phyloP scores from a whole-genome alignment of 2,888 invertebrate species.

The Folsomia candida region DNA sequence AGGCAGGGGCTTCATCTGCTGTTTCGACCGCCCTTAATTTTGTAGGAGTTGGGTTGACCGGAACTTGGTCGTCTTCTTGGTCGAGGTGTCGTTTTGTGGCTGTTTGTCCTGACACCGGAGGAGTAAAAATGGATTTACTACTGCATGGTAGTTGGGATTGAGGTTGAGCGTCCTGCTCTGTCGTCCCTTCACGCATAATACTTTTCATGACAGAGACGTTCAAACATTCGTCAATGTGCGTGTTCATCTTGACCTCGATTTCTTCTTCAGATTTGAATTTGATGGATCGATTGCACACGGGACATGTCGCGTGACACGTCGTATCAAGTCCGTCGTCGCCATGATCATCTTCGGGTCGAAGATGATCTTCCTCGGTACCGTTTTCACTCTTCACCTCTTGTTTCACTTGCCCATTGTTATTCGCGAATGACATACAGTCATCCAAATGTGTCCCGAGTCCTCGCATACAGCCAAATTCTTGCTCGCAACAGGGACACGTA shows the following conservation, averaged over 20 bases:
- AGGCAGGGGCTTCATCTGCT: background rate
- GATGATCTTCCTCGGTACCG: background rate
- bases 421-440: background rate
- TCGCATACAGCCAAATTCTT: background rate
- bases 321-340: background rate
- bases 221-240: constrained; percentile 29
- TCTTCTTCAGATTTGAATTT: constrained; percentile 7
- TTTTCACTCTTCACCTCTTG: background rate
- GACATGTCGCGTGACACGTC: constrained; percentile 20
- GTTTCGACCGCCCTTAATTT: background rate
- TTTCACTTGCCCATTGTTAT: background rate
- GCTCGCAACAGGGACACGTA: background rate
- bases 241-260: constrained; percentile 19
- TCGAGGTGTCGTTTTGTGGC: background rate
- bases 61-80: background rate
- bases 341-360: background rate
- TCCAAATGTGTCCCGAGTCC: background rate
- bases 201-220: background rate
- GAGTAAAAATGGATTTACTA: too few relatives aligned
- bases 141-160: too few relatives aligned
- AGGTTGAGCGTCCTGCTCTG: background rate
- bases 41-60: background rate
- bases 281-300: constrained; percentile 23
- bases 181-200: background rate
- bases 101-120: too few relatives aligned